These are phyloP conservation scores for Enteromius fasciolatus DNA, from an alignment of 2,797 vertebrate genomes.

Conservation along the genomic window DNA sequence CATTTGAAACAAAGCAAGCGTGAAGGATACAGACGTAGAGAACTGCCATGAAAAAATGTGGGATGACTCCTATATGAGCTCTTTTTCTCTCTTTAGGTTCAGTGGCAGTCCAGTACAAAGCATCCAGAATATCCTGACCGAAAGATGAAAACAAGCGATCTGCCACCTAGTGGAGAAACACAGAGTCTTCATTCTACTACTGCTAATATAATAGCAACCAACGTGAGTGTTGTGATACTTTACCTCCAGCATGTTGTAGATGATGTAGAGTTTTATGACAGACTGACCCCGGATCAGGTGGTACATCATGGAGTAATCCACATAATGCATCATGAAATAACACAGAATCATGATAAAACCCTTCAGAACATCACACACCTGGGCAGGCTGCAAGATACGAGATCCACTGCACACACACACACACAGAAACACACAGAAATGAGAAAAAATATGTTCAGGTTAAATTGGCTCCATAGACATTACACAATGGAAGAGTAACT, in stretches of 20 bases:
- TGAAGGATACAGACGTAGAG: slow-evolving; percentile 97
- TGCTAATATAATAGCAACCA: background rate
- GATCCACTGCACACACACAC: slow-evolving; percentile 80
- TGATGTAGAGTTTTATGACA: slow-evolving; percentile 98
- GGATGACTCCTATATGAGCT: slow-evolving; percentile 93
- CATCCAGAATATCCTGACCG: slow-evolving; percentile 95
- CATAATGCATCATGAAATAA: slow-evolving; percentile 98
- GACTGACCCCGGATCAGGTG: slow-evolving; percentile 97
- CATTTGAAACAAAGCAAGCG: background rate
- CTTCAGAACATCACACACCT: slow-evolving; percentile 96
- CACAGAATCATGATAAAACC: slow-evolving; percentile 92
- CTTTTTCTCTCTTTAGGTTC: slow-evolving; percentile 93
- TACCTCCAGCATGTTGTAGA: slow-evolving; percentile 91
- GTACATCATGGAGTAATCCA: slow-evolving; percentile 99
- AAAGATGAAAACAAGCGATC: slow-evolving; percentile 98
- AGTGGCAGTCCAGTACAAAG: slow-evolving; percentile 93
- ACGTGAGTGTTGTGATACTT: background rate
- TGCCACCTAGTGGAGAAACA: slow-evolving; percentile 50
- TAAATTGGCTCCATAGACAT: background rate
- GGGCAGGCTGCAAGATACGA: slow-evolving; percentile 92
- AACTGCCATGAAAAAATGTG: slow-evolving; percentile 96
- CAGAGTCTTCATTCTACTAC: background rate
- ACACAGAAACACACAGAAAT: slow-evolving; percentile 48
- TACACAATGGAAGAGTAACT: background rate
- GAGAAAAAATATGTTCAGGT: background rate